phyloP scores from a whole-genome alignment of 2,888 invertebrate species.

The Leptogaster cylindrica region DNA sequence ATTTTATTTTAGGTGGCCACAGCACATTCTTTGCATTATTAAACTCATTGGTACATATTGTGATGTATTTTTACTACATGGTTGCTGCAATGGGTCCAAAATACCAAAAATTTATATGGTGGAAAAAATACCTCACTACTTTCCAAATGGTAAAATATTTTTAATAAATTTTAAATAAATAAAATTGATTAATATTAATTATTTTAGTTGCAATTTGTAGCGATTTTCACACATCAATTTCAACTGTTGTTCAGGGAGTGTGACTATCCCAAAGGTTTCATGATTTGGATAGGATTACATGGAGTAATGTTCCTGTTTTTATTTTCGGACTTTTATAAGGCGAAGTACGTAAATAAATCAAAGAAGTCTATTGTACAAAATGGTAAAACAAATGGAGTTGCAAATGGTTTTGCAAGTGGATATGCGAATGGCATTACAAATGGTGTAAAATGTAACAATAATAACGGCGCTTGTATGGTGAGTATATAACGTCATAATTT shows the following conservation, averaged over 20 bases:
- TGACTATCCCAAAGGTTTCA: slow-evolving; percentile 88
- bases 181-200: slow-evolving; percentile 15
- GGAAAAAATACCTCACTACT: slow-evolving; percentile 95
- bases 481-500: slow-evolving; percentile 54
- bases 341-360: slow-evolving; percentile 68
- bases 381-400: slow-evolving; percentile 32
- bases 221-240: slow-evolving; percentile 90
- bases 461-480: slow-evolving; percentile 74
- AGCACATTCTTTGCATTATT: slow-evolving; percentile 94
- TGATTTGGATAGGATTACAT: slow-evolving; percentile 94
- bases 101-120: slow-evolving; percentile 95
- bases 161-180: slow-evolving; percentile 3
- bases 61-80: slow-evolving; percentile 98
- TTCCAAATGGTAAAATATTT: slow-evolving; percentile 83
- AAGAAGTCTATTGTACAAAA: slow-evolving; percentile 43
- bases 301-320: slow-evolving; percentile 92
- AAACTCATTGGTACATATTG: slow-evolving; percentile 93
- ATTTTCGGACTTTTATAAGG: slow-evolving; percentile 94
- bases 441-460: no score
- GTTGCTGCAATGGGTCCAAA: slow-evolving; percentile 91
- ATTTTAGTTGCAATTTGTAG: slow-evolving; percentile 84
- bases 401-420: slow-evolving; percentile 50
- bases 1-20: slow-evolving; percentile 78
- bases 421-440: slow-evolving; percentile 48
- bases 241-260: slow-evolving; percentile 89